These are phyloP conservation scores for Drosophila aldrichi DNA, from an alignment of 2,888 invertebrate species.

Conservation along the genomic window DNA sequence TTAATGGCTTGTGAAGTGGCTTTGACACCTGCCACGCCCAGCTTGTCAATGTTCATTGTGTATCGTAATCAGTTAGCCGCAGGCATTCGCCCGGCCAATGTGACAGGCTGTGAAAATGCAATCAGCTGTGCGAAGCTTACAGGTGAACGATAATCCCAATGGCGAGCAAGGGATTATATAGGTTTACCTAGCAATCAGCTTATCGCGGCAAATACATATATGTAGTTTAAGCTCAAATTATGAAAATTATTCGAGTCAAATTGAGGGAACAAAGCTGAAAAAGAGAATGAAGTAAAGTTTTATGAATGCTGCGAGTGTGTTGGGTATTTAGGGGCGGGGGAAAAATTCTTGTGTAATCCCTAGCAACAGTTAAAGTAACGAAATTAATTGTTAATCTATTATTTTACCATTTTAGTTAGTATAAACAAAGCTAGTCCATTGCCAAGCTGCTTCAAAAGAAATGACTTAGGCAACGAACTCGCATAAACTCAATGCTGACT, in stretches of 20 bases:
- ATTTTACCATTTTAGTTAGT: neutral
- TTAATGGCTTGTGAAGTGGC: conserved; percentile 41
- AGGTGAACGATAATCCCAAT: conserved; percentile 16
- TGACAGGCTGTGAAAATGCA: conserved; percentile 19
- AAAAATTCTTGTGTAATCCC: neutral
- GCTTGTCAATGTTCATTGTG: conserved; percentile 72
- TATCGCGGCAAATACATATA: neutral
- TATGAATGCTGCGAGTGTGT: neutral
- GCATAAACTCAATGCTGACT: neutral
- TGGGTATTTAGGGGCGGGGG: neutral
- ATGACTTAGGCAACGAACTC: conserved; percentile 8
- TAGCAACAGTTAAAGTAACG: neutral
- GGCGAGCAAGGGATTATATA: neutral
- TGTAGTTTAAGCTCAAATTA: neutral
- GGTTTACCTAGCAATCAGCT: neutral
- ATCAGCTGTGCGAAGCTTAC: conserved; percentile 4
- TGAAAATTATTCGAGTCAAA: neutral
- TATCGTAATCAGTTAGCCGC: conserved; percentile 25
- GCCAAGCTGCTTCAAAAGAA: neutral
- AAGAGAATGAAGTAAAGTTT: neutral
- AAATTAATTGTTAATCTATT: neutral
- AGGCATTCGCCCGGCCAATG: conserved; percentile 16
- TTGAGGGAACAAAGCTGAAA: neutral
- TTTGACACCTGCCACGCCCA: conserved; percentile 73
- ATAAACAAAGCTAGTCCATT: neutral